Evolutionary conservation across 2,888 invertebrate species (phyloP), one percentile per base, ranked within the genome.

Genomic region (Spatulosminthurus flaviceps): DNA sequence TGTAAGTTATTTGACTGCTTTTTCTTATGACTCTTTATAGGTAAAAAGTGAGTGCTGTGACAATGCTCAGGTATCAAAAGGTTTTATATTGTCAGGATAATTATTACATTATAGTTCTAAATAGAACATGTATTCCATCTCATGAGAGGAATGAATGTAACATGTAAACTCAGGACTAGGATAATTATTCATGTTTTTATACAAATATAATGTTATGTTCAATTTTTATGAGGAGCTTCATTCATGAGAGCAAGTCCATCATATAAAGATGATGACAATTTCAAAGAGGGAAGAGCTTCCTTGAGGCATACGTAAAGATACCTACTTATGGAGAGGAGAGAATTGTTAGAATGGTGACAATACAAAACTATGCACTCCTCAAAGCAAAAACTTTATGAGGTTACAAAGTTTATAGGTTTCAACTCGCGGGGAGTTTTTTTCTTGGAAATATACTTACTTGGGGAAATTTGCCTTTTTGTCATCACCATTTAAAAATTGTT

Each of bases 361-460:
- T 16, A 51, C 4, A 11, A 51, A 51, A 11, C 4, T 19, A n/a
- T n/a, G n/a, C n/a, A n/a, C n/a, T n/a, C n/a, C n/a, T n/a, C n/a
- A n/a, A 11, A 51, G n/a, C n/a, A 51, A 51, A 51, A 51, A 51
- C 51, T 51, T 51, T 51, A 51, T 51, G 51, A 51, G 51, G 51
- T 51, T 51, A 51, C 51, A n/a, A 51, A 9, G 7, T 51, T 51
- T 51, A 51, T 51, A 19, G n/a, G 51, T 19, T 51, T 51, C n/a
- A 51, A 5, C 16, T 19, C 16, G n/a, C 16, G n/a, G 16, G 51
- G n/a, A 5, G 1, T 51, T 51, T 51, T 13, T 51, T n/a, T 11
- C 19, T 51, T 11, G 9, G 51, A 51, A 51, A n/a, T n/a, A n/a
- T n/a, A n/a, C n/a, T n/a, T n/a, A n/a, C n/a, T n/a, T n/a, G n/a